Conservation (phyloP, 2,888 invertebrate genomes). For the Lasioglossum calceatum region DNA sequence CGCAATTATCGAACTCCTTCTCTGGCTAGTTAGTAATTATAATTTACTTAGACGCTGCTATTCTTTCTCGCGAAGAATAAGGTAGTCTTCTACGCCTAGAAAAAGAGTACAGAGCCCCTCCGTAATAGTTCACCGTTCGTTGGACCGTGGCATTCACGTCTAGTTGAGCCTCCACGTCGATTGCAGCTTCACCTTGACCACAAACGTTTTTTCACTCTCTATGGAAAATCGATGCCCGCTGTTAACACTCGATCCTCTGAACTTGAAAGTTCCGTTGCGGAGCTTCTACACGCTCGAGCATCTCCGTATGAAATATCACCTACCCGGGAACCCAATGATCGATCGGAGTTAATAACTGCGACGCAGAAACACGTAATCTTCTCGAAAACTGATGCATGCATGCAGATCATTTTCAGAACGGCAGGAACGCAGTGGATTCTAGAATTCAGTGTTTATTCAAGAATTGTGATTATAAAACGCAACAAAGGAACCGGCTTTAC, state of each 20-base stretch:
- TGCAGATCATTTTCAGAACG: not conserved
- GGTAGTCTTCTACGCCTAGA: too few species aligned
- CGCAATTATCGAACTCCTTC: constrained; percentile 9
- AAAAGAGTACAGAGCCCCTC: not conserved
- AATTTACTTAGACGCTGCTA: not conserved
- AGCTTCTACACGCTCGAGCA: not conserved
- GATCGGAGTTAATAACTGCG: not conserved
- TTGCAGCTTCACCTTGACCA: constrained; percentile 12
- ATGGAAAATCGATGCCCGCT: not conserved
- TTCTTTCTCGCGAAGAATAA: not conserved
- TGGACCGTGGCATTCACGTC: not conserved
- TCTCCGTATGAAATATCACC: not conserved
- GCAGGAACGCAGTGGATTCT: not conserved
- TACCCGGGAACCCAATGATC: not conserved
- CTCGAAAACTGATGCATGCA: not conserved
- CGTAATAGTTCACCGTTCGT: not conserved
- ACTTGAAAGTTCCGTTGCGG: not conserved
- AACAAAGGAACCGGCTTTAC: not conserved
- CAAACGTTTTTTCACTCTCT: not conserved
- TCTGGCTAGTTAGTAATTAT: not conserved
- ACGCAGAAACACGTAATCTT: not conserved
- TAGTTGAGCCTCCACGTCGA: not conserved
- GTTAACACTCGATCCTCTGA: not conserved
- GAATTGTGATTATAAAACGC: not conserved
- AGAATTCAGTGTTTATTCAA: not conserved